A percentile compares a stretch with the other conserved stretches of the same genome.
These are phyloP conservation scores for Agriopis leucophaearia DNA, from an alignment of 2,888 invertebrate genomes.

Conservation along the genomic window DNA sequence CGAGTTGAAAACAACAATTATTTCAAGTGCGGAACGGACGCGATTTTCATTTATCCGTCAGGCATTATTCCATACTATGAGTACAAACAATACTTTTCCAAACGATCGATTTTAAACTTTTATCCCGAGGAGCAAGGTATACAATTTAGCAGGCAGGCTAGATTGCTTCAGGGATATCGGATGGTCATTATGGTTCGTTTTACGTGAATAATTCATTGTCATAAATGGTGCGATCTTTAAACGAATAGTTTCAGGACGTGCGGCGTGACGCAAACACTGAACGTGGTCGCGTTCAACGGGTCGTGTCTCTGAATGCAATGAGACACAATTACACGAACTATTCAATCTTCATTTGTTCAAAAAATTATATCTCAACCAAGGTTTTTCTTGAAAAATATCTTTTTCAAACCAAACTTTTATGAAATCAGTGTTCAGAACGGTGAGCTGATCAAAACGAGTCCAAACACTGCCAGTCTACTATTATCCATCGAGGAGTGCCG, in stretches of 20 bases:
- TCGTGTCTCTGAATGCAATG: slow-evolving; percentile 28
- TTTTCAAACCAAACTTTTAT: no score
- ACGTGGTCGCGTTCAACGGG: slow-evolving; percentile 4
- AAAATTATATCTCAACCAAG: no score
- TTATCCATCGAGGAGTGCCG: no score
- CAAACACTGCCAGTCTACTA: no score
- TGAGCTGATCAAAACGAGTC: no score
- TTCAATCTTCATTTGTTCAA: no score
- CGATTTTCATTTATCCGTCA: slow-evolving; percentile 27
- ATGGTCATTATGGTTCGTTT: slow-evolving; percentile 17
- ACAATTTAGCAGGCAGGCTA: background rate
- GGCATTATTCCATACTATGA: background rate
- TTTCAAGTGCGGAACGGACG: slow-evolving; percentile 5
- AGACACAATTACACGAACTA: background rate
- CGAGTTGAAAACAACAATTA: slow-evolving; percentile 17
- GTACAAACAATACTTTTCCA: background rate
- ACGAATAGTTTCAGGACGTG: slow-evolving; percentile 11
- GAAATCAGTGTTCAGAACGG: no score
- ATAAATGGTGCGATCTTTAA: slow-evolving; percentile 22
- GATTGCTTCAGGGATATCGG: background rate
- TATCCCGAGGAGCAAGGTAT: background rate
- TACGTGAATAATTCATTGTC: slow-evolving; percentile 31
- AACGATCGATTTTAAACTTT: slow-evolving; percentile 7
- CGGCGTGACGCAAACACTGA: background rate
- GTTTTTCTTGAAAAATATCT: no score